phyloP scores from a whole-genome alignment of 1,140 invertebrate genomes.

The Drosophila ananassae region DNA sequence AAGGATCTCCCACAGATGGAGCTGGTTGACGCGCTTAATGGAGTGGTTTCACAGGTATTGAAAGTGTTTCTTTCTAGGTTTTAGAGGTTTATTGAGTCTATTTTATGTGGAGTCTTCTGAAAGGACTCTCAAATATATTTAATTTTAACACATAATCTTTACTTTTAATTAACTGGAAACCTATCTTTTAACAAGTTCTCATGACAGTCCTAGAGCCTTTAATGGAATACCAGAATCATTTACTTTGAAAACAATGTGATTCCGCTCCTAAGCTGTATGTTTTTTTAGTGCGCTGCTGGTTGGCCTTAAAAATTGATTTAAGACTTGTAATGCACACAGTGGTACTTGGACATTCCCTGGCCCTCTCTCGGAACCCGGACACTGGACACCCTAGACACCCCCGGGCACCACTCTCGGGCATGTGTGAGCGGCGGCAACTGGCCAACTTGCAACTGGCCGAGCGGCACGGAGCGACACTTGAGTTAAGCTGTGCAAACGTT shows the following conservation, averaged over 20 bases:
- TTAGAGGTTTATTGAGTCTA: too few relatives aligned
- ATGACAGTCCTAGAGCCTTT: neutral
- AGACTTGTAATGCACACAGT: slow-evolving; percentile 57
- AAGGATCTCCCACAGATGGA: slow-evolving; percentile 12
- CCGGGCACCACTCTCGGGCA: slow-evolving; percentile 6
- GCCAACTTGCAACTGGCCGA: slow-evolving; percentile 58
- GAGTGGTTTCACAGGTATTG: slow-evolving; percentile 32
- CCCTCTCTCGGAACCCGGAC: neutral
- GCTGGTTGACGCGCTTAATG: slow-evolving; percentile 12
- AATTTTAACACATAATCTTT: too few relatives aligned
- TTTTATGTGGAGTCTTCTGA: too few relatives aligned
- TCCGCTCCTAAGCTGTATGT: slow-evolving; percentile 36
- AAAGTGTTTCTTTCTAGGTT: neutral
- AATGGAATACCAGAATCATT: neutral
- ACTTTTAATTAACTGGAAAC: too few relatives aligned
- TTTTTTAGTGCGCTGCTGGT: slow-evolving; percentile 35
- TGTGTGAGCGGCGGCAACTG: slow-evolving; percentile 61
- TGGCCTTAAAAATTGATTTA: slow-evolving; percentile 73
- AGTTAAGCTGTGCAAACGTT: slow-evolving; percentile 82
- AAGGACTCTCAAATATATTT: too few relatives aligned
- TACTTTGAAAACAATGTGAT: slow-evolving; percentile 26
- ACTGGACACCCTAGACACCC: slow-evolving; percentile 20
- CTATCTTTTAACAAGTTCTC: too few relatives aligned
- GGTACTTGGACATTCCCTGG: neutral
- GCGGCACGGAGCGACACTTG: slow-evolving; percentile 76